Conservation (phyloP, 2,113 vertebrate genomes). For the Butastur rufipennis region DNA sequence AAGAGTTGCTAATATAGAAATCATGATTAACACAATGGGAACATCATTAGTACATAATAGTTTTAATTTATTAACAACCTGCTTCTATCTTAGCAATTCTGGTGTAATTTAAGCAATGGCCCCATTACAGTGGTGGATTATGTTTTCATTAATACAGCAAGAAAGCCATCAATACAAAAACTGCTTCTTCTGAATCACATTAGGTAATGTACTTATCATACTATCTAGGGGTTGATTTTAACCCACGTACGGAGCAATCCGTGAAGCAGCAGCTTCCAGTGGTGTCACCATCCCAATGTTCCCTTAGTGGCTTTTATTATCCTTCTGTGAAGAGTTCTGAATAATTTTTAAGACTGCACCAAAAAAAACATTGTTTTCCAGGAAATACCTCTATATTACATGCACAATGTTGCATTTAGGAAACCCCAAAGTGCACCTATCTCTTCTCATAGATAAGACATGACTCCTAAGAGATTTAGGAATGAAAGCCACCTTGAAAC, state of each 20-base stretch:
- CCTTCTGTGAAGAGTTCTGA: neutral
- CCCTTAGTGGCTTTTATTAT: neutral
- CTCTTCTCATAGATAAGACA: neutral
- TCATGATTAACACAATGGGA: constrained; percentile 6
- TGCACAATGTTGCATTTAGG: neutral
- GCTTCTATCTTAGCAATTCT: constrained; percentile 23
- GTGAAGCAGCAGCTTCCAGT: neutral
- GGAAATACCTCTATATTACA: neutral
- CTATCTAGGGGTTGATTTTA: constrained; percentile 20
- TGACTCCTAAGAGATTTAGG: neutral
- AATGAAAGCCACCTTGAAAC: neutral
- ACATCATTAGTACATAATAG: neutral
- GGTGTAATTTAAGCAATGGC: constrained; percentile 51
- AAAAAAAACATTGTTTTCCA: neutral
- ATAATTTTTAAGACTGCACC: neutral
- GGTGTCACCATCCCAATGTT: neutral
- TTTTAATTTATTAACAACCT: constrained; percentile 46
- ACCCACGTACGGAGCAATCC: neutral
- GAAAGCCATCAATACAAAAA: constrained; percentile 64
- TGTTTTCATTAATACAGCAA: constrained; percentile 56
- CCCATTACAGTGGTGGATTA: constrained; percentile 9
- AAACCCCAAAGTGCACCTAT: neutral
- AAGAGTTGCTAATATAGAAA: constrained; percentile 7
- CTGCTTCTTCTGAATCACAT: constrained; percentile 47
- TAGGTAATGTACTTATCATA: constrained; percentile 11